phyloP scores from a whole-genome alignment of 1,140 invertebrate genomes.

The Heliconius nattereri region DNA sequence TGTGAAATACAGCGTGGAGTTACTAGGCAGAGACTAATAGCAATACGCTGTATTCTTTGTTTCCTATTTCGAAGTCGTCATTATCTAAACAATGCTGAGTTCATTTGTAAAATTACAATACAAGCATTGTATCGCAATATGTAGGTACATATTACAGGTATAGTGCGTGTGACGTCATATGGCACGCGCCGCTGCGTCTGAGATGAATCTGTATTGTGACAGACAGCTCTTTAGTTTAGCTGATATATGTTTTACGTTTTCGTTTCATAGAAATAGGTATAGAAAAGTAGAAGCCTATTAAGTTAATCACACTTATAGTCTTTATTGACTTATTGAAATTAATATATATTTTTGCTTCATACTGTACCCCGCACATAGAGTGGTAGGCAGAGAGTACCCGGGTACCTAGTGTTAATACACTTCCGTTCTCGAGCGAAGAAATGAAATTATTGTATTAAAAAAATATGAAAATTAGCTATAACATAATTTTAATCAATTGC shows the following conservation, averaged over 20 bases:
- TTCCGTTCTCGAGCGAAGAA: too few species aligned
- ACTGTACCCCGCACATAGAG: too few species aligned
- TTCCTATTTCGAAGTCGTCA: neutral
- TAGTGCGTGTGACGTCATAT: slow-evolving; percentile 14
- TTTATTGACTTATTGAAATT: too few species aligned
- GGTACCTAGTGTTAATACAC: too few species aligned
- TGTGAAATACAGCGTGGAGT: neutral
- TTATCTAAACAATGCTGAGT: neutral
- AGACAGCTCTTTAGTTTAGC: neutral
- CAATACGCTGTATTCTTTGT: neutral
- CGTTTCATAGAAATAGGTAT: too few species aligned
- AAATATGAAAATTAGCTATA: too few species aligned
- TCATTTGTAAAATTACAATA: neutral
- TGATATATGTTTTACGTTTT: neutral
- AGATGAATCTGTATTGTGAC: slow-evolving; percentile 23
- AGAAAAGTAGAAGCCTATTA: too few species aligned
- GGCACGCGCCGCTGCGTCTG: slow-evolving; percentile 23
- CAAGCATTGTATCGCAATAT: slow-evolving; percentile 12
- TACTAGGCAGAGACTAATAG: neutral
- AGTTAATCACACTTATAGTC: too few species aligned
- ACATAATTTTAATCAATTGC: too few species aligned
- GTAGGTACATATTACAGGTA: neutral
- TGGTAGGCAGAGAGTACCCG: too few species aligned
- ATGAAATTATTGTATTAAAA: too few species aligned
- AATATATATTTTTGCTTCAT: too few species aligned